Evolutionary conservation across 2,113 vertebrate species (phyloP).

Genomic region (Pluvianellus socialis): DNA sequence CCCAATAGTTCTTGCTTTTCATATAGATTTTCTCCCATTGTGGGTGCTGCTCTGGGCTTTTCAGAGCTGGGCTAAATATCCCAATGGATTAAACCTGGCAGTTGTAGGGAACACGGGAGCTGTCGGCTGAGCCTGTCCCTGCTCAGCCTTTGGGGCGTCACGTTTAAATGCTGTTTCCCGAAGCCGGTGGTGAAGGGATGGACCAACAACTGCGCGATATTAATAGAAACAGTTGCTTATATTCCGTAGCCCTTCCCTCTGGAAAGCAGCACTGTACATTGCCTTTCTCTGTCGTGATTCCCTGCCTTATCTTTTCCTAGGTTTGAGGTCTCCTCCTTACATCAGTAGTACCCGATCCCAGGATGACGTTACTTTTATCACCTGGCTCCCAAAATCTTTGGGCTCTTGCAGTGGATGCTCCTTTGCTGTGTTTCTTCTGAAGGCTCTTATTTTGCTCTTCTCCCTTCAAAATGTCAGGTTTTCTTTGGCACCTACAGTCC

Average conservation of each 20-base stretch:
- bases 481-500: background rate
- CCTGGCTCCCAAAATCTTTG: background rate
- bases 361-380: background rate
- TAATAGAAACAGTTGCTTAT: background rate
- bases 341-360: background rate
- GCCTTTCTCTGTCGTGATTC: background rate
- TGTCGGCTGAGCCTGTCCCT: background rate
- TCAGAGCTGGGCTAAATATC: background rate
- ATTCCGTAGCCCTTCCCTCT: background rate
- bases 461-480: background rate
- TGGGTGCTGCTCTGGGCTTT: background rate
- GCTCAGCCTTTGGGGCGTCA: background rate
- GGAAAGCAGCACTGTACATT: background rate
- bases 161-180: background rate
- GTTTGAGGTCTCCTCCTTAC: background rate
- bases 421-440: background rate
- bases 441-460: background rate
- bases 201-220: background rate
- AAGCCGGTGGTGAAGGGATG: background rate
- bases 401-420: background rate
- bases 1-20: background rate
- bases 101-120: background rate
- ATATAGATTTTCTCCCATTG: fast-evolving
- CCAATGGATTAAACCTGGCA: background rate
- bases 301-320: background rate